phyloP scores from a whole-genome alignment of 2,797 vertebrate species.

The Acridotheres tristis region DNA sequence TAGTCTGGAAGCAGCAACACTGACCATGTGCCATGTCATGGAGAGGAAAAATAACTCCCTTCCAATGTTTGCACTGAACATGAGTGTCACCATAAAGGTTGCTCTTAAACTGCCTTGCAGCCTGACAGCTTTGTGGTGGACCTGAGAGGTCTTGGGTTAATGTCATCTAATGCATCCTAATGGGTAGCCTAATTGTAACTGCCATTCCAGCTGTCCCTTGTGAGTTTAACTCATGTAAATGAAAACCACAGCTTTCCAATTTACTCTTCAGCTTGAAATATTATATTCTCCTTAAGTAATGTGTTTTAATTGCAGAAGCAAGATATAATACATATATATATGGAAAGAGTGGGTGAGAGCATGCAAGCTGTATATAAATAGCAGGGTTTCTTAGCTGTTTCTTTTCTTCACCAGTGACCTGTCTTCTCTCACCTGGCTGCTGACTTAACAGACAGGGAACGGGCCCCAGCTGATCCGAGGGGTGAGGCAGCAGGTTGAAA shows the following conservation, averaged over 20 bases:
- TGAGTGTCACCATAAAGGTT: slow-evolving; percentile 43
- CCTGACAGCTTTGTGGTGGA: slow-evolving; percentile 40
- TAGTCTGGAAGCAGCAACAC: neutral
- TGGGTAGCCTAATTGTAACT: slow-evolving; percentile 54
- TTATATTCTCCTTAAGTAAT: slow-evolving; percentile 23
- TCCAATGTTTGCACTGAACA: slow-evolving; percentile 7
- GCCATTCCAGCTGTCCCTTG: slow-evolving; percentile 53
- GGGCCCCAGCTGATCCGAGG: neutral
- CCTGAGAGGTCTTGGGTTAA: slow-evolving; percentile 68
- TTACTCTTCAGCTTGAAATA: slow-evolving; percentile 42
- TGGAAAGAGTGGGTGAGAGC: neutral
- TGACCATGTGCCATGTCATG: neutral
- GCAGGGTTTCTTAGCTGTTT: neutral
- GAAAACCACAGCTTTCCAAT: slow-evolving; percentile 51
- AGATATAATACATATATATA: neutral
- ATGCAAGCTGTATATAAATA: neutral
- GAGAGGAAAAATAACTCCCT: neutral
- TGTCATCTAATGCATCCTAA: slow-evolving; percentile 70
- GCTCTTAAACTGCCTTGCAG: slow-evolving; percentile 34
- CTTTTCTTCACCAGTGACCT: neutral
- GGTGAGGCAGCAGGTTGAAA: neutral
- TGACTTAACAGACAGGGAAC: neutral
- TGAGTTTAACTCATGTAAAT: slow-evolving; percentile 54
- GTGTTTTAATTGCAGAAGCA: slow-evolving; percentile 48
- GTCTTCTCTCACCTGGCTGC: neutral